phyloP scores from a whole-genome alignment of 1,140 invertebrate genomes.

The Pararge aegeria region DNA sequence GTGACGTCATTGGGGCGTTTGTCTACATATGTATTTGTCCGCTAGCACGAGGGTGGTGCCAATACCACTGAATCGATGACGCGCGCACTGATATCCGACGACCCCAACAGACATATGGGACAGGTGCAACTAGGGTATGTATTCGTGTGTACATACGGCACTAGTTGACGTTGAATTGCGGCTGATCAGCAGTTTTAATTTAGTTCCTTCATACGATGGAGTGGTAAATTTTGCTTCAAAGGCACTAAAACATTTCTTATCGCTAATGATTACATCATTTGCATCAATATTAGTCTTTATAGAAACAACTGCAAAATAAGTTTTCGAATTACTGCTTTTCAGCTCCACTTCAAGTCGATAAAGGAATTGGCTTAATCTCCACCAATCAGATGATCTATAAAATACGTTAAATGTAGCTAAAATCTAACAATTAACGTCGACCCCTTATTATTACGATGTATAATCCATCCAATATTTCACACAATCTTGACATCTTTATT shows the following conservation, averaged over 20 bases:
- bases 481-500: slow-evolving; percentile 62
- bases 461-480: slow-evolving; percentile 58
- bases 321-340: slow-evolving; percentile 20
- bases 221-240: too few relatives aligned
- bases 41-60: slow-evolving; percentile 93
- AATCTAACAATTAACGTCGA: slow-evolving; percentile 3
- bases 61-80: slow-evolving; percentile 95
- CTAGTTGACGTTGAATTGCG: slow-evolving; percentile 46
- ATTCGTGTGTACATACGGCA: slow-evolving; percentile 76
- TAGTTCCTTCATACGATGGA: too few relatives aligned
- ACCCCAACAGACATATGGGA: slow-evolving; percentile 91
- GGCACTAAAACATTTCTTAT: too few relatives aligned
- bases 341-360: slow-evolving; percentile 8
- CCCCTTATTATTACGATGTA: neutral
- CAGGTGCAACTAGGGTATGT: slow-evolving; percentile 96
- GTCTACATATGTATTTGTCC: slow-evolving; percentile 80
- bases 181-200: slow-evolving; percentile 23
- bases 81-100: slow-evolving; percentile 93
- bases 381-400: neutral
- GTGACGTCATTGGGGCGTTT: slow-evolving; percentile 81
- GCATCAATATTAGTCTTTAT: too few relatives aligned
- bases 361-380: neutral
- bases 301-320: too few relatives aligned
- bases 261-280: too few relatives aligned
- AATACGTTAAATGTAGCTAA: neutral